Evolutionary conservation across 2,113 vertebrate species (phyloP).

Genomic region (Galeopterus variegatus): DNA sequence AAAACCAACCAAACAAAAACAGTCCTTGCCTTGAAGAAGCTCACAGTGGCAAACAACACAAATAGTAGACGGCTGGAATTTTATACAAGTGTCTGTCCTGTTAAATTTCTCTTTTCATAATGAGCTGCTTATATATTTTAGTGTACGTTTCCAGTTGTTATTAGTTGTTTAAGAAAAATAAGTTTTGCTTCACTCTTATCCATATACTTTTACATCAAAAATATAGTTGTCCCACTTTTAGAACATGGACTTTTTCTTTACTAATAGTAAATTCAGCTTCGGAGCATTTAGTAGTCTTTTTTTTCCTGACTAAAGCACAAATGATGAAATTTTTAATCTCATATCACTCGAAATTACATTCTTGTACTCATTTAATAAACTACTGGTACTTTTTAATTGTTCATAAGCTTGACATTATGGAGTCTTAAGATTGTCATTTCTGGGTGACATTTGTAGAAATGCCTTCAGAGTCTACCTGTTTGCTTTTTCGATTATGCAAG

Average conservation of each 20-base stretch:
- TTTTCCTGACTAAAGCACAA: neutral
- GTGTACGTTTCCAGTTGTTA: neutral
- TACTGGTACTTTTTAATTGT: neutral
- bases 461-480: neutral
- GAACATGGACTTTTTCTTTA: neutral
- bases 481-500: neutral
- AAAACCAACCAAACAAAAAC: neutral
- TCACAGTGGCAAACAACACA: neutral
- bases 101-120: neutral
- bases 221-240: neutral
- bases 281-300: neutral
- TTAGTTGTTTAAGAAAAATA: constrained; percentile 16
- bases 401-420: neutral
- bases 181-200: constrained; percentile 15
- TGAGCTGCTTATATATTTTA: neutral
- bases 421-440: constrained; percentile 50
- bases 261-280: neutral
- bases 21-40: neutral
- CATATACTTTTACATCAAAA: neutral
- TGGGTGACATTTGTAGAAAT: constrained; percentile 20
- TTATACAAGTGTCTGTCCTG: neutral
- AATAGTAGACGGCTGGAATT: neutral
- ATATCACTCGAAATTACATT: constrained; percentile 31
- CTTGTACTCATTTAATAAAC: constrained; percentile 1
- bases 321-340: constrained; percentile 21